Conservation (phyloP, 2,888 invertebrate genomes). For the Nomada flava region DNA sequence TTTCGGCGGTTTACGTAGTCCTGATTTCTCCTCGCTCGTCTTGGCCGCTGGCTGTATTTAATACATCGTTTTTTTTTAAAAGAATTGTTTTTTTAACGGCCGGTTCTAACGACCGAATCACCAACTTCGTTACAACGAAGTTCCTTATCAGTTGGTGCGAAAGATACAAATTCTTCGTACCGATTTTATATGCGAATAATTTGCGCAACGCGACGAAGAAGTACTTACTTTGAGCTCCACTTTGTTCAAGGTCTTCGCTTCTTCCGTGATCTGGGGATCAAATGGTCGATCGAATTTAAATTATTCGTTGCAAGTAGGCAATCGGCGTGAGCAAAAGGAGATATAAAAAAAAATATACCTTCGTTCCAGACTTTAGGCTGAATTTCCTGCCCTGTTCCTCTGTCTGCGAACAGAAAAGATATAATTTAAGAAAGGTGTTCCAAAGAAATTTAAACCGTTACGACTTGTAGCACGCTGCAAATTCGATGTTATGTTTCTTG, state of each 20-base stretch:
- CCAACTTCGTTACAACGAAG: neutral
- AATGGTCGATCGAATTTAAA: neutral
- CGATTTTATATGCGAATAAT: neutral
- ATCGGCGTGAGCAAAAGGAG: neutral
- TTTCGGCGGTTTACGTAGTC: slow-evolving; percentile 84
- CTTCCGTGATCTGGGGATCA: slow-evolving; percentile 69
- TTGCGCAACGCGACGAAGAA: neutral
- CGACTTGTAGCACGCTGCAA: neutral
- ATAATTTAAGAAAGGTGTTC: neutral
- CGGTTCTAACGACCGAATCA: neutral
- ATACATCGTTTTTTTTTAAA: slow-evolving; percentile 55
- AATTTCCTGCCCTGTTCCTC: slow-evolving; percentile 76
- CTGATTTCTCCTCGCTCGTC: slow-evolving; percentile 81
- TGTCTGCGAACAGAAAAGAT: slow-evolving; percentile 73
- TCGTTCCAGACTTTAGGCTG: slow-evolving; percentile 76
- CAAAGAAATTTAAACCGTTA: neutral
- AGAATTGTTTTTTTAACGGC: neutral
- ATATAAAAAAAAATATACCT: slow-evolving; percentile 65
- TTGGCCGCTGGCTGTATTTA: slow-evolving; percentile 78
- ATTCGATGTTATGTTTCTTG: slow-evolving; percentile 13
- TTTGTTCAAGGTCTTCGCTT: slow-evolving; percentile 79
- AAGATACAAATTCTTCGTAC: neutral
- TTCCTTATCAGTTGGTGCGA: neutral
- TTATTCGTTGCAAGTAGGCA: neutral
- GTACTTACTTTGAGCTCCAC: slow-evolving; percentile 84